Evolutionary conservation across 2,797 vertebrate genomes (phyloP).

Genomic region (Helicolenus hilgendorfi): DNA sequence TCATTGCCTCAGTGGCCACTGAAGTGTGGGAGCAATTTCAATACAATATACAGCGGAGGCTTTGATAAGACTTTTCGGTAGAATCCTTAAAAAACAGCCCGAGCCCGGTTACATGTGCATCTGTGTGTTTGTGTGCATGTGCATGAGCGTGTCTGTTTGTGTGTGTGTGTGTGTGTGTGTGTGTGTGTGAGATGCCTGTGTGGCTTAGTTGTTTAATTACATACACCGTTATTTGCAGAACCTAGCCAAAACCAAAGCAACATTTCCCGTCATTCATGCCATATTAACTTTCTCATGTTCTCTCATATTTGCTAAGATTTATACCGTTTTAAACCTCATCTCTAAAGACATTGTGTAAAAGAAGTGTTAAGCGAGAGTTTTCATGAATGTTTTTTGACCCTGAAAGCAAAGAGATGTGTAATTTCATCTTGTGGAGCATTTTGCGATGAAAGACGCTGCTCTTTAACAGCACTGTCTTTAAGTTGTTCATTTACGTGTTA

Average conservation of each 20-base stretch:
- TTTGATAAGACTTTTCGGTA: conserved; percentile 77
- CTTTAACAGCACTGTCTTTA: not conserved
- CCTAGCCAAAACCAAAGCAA: conserved; percentile 72
- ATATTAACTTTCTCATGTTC: not conserved
- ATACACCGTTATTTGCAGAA: conserved; percentile 41
- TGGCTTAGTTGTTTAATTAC: conserved; percentile 49
- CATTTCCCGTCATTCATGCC: conserved; percentile 24
- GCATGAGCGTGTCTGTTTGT: not conserved
- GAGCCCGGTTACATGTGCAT: conserved; percentile 56
- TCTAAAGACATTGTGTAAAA: not conserved
- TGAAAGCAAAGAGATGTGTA: not conserved
- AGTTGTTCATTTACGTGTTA: not conserved
- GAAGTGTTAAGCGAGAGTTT: not conserved
- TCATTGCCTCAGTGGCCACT: conserved; percentile 90
- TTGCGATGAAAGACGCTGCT: not conserved
- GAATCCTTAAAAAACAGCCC: conserved; percentile 72
- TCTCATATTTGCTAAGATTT: not conserved
- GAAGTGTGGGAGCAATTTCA: conserved; percentile 93
- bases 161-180: conserved; percentile 20
- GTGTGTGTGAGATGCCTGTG: conserved; percentile 10
- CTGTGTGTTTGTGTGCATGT: not conserved
- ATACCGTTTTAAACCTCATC: not conserved
- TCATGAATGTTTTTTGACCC: not conserved
- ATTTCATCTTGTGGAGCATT: not conserved
- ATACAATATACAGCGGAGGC: conserved; percentile 84